A percentile compares a stretch with the other conserved stretches of the same genome.
Evolutionary conservation across 2,888 invertebrate genomes (phyloP).

Genomic region (Tortricodes alternella): DNA sequence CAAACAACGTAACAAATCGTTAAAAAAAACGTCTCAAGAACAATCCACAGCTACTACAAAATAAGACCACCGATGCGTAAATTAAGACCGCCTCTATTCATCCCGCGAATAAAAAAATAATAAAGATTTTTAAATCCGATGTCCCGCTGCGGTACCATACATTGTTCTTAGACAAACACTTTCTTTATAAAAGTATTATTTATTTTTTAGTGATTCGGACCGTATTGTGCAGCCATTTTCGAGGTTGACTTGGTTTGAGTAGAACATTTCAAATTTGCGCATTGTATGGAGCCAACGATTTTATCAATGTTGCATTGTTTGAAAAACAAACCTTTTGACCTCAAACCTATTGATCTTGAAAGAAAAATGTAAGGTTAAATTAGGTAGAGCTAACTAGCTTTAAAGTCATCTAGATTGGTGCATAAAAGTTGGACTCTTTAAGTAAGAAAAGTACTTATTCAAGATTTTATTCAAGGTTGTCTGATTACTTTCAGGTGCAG

Average conservation of each 20-base stretch:
- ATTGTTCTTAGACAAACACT: conserved; percentile 82
- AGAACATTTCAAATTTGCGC: conserved; percentile 56
- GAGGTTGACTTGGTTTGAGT: conserved; percentile 71
- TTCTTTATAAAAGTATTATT: conserved; percentile 72
- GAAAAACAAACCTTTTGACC: conserved; percentile 37
- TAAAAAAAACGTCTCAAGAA: conserved; percentile 51
- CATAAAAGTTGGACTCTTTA: too few relatives aligned
- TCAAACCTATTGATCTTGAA: conserved; percentile 16
- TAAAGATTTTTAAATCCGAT: conserved; percentile 69
- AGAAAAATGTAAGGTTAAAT: neutral
- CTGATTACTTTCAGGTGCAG: too few relatives aligned
- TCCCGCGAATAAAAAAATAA: conserved; percentile 72
- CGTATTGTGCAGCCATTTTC: conserved; percentile 60
- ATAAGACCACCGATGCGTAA: conserved; percentile 78
- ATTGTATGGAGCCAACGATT: conserved; percentile 41
- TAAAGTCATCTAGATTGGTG: too few relatives aligned
- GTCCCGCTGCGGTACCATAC: conserved; percentile 75
- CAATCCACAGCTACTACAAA: conserved; percentile 75
- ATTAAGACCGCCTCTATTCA: conserved; percentile 76
- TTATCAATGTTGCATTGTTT: conserved; percentile 39
- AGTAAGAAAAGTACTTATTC: too few relatives aligned
- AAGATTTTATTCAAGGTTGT: too few relatives aligned
- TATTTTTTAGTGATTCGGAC: conserved; percentile 68
- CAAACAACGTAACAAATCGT: conserved; percentile 71
- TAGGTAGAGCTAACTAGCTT: neutral